Base-by-base conservation (phyloP, 2,888 invertebrate species). In the Unio pictorum region DNA sequence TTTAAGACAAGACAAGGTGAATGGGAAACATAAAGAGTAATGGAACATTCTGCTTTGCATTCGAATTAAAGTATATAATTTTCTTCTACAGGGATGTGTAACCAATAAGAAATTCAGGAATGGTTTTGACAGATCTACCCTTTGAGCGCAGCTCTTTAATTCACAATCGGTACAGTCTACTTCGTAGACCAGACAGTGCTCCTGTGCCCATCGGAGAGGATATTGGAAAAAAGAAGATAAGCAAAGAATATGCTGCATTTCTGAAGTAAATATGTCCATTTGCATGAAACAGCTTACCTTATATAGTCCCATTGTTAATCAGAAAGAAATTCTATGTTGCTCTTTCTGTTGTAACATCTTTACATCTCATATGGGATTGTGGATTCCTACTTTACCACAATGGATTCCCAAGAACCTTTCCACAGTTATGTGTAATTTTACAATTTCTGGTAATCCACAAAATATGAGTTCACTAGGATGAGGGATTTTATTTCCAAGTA, bases 221-320 rank as follows among this genome's bases (percentile, higher is more conserved):
- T 23, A 75, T 76, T 26, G 79, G 78, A 4, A 73, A 69, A 62
- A 79, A 75, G 55, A 66, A 69, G 45, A 73, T 76, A 63, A 80
- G 79, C 75, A 86, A 86, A 68, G 81, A 86, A 72, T 88, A 88
- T 84, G 88, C 88, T 59, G 77, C 85, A 58, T 88, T 88, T 72
- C 81, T 88, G 3, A 87, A 82, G 88, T 88, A 81, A 73, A 76
- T 73, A 55, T 11, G 20, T 8, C 28, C 59, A 2, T 55, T 23
- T 55, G 28, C 55, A 8, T 65, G 57, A 55, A 30, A 20, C 23
- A 55, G n/a, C 54, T 15, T n/a, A 20, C n/a, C 30, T 23, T 15
- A 15, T 15, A 45, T 3, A 45, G 11, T 15, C 45, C 11, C 11
- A 45, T 45, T 11, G 3, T 45, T 45, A 45, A 45, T 11, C 11